Evolutionary conservation across 2,888 invertebrate species (phyloP).

Genomic region (Tiliacea aurago): DNA sequence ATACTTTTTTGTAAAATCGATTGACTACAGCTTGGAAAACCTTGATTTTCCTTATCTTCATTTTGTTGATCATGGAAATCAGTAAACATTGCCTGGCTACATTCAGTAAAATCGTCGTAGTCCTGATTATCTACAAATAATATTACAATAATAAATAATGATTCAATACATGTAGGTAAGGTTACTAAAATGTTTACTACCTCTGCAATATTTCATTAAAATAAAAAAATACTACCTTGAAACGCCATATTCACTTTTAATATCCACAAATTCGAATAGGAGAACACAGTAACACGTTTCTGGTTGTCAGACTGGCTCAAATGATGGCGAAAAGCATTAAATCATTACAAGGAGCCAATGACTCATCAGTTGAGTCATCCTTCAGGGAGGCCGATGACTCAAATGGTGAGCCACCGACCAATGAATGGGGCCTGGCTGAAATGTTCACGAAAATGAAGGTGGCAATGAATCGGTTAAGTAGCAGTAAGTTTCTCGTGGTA

Average conservation of each 20-base stretch:
- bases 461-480: neutral
- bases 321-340: too few species aligned
- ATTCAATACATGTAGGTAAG: slow-evolving; percentile 23
- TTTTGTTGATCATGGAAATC: too few species aligned
- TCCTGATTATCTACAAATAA: slow-evolving; percentile 18
- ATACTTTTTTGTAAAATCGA: neutral
- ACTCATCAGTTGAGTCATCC: too few species aligned
- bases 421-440: neutral
- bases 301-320: too few species aligned
- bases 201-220: slow-evolving; percentile 28
- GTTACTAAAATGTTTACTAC: slow-evolving; percentile 25
- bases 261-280: slow-evolving; percentile 16
- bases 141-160: slow-evolving; percentile 21
- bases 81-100: too few species aligned
- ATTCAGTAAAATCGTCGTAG: slow-evolving; percentile 22
- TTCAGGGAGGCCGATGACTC: too few species aligned
- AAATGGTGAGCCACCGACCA: too few species aligned
- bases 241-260: slow-evolving; percentile 27
- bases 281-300: too few species aligned
- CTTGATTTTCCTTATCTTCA: too few species aligned
- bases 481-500: too few species aligned
- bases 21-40: too few species aligned
- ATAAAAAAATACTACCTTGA: slow-evolving; percentile 18
- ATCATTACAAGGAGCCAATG: too few species aligned
- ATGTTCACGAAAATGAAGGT: slow-evolving; percentile 15